phyloP scores from a whole-genome alignment of 2,113 vertebrate species.

The Alectura lathami region DNA sequence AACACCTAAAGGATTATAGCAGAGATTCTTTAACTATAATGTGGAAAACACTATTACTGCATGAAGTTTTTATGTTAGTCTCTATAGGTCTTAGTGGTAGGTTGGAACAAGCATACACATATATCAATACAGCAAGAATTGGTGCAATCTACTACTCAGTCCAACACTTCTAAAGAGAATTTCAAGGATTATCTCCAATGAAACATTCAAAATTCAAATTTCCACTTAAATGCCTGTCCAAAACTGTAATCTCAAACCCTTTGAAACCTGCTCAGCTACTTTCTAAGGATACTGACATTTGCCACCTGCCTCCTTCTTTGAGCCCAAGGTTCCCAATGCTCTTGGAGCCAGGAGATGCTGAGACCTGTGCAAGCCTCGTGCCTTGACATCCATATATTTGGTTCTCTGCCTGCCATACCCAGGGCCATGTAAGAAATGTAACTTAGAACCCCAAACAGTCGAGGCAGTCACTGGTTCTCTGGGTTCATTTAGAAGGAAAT shows the following conservation, averaged over 20 bases:
- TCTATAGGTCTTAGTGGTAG: not conserved
- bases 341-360: not conserved
- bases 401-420: not conserved
- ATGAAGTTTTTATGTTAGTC: not conserved
- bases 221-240: not conserved
- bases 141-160: not conserved
- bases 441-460: not conserved
- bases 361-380: not conserved
- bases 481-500: not conserved
- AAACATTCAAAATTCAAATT: rapidly evolving
- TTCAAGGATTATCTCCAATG: not conserved
- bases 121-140: not conserved
- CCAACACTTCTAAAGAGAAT: not conserved
- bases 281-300: not conserved
- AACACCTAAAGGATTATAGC: not conserved
- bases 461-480: too few species aligned
- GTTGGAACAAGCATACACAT: not conserved
- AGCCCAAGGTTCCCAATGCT: rapidly evolving
- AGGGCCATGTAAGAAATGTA: not conserved
- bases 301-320: not conserved
- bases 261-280: not conserved
- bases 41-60: not conserved
- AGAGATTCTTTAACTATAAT: not conserved
- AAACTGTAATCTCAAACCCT: not conserved
- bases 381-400: not conserved